These are phyloP conservation scores for Holacanthus passer DNA, from an alignment of 2,113 vertebrate genomes.

Conservation along the genomic window DNA sequence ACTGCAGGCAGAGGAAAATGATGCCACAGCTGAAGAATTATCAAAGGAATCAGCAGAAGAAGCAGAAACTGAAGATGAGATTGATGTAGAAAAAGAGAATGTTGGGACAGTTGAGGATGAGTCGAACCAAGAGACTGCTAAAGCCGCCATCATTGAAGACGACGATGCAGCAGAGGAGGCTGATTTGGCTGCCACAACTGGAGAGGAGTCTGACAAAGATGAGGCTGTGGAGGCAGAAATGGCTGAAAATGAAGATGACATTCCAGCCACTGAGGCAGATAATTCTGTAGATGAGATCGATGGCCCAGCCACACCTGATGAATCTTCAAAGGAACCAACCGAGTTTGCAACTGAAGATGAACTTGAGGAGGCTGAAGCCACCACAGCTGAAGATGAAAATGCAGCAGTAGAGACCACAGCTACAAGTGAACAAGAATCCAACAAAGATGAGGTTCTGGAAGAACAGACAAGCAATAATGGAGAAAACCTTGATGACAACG, in stretches of 20 bases:
- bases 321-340: too few species aligned
- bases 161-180: background rate
- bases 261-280: conserved; percentile 9
- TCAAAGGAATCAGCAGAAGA: conserved; percentile 16
- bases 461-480: too few species aligned
- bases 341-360: conserved; percentile 42
- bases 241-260: background rate
- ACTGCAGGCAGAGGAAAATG: conserved; percentile 29
- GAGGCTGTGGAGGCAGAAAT: background rate
- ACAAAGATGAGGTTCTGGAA: conserved; percentile 1
- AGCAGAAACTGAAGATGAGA: background rate
- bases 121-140: background rate
- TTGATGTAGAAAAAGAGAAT: conserved; percentile 6
- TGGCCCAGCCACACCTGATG: background rate
- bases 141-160: background rate
- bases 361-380: too few species aligned
- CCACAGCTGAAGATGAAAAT: background rate
- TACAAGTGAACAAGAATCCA: background rate
- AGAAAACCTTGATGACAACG: too few species aligned
- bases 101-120: background rate
- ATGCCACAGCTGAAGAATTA: background rate
- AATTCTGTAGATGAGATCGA: conserved; percentile 18
- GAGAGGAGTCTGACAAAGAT: conserved; percentile 3
- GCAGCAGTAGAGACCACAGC: background rate
- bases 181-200: conserved; percentile 1